Base-by-base conservation (phyloP, 2,797 vertebrate species). In the Cetoscarus ocellatus region DNA sequence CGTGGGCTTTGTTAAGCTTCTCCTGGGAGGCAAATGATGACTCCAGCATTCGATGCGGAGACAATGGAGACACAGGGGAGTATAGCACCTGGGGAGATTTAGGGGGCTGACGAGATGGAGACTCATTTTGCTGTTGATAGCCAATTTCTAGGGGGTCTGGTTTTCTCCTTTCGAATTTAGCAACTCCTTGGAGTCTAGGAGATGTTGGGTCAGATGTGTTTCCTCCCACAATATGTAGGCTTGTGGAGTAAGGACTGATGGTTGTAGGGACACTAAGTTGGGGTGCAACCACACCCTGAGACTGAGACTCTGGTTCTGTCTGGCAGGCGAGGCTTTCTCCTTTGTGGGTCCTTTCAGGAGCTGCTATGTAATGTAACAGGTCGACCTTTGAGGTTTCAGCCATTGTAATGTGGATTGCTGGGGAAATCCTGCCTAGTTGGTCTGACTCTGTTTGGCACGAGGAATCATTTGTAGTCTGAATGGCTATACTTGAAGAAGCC, bases 11-110 rank as follows among this genome's bases (percentile, higher is more conserved):
- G 92, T 99, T 99, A 63, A 99, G 95, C 82, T 96, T 97, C 90
- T 99, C 98, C 2, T 96, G 98, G 73, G 98, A 97, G 83, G 96
- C 86, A 39, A 99, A 99, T 45, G 97, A 96, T 44, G 97, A 96
- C 83, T 99, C 98, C 79, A 99, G 88, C 89, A 99, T 96, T 58
- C 97, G 97, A 90, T 99, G 97, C 7, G 98, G 98, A 65, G 98
- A 99, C 60, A 99, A 85, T 0, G 98, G 98, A 27, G 98, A 99
- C 56, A 99, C 98, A 0, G 98, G 98, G 0, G 98, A 99, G 75
- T 99, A 99, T 34, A 99, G 93, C 50, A 99, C 98, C 91, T 99
- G 98, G 15, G 98, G 98, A 75, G 98, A 99, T 86, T 98, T 99
- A 8, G 98, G 98, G 1, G 98, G 95, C 76, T 97, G 97, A 47